A percentile compares a stretch with the other conserved stretches of the same genome.
phyloP scores from a whole-genome alignment of 2,113 vertebrate genomes.

The Pluvianellus socialis region DNA sequence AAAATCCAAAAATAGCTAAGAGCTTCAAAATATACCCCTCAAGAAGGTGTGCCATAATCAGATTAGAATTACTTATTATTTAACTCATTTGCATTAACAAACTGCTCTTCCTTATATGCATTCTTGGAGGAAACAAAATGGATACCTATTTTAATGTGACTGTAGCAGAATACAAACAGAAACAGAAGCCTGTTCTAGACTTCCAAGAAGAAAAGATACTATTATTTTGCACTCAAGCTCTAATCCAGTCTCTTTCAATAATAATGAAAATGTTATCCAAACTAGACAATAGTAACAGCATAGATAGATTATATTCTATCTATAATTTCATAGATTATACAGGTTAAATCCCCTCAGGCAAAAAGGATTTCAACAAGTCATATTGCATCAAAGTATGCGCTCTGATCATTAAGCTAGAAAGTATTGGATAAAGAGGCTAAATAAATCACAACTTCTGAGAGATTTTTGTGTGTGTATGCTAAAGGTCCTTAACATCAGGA shows the following conservation, averaged over 20 bases:
- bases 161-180: not conserved
- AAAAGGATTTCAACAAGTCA: not conserved
- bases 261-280: not conserved
- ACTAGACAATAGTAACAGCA: not conserved
- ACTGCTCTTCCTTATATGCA: not conserved
- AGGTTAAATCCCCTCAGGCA: not conserved
- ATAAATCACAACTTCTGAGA: not conserved
- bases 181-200: not conserved
- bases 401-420: not conserved
- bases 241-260: not conserved
- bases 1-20: not conserved
- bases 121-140: not conserved
- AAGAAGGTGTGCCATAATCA: not conserved
- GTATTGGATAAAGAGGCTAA: not conserved
- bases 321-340: not conserved
- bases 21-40: not conserved
- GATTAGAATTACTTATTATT: not conserved
- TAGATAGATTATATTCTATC: not conserved
- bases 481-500: not conserved
- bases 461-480: not conserved
- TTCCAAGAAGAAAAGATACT: not conserved
- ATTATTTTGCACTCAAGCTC: not conserved
- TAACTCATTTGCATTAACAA: not conserved
- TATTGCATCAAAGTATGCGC: not conserved
- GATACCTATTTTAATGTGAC: not conserved